Conservation (phyloP, 2,113 vertebrate species). For the Poecile atricapillus region DNA sequence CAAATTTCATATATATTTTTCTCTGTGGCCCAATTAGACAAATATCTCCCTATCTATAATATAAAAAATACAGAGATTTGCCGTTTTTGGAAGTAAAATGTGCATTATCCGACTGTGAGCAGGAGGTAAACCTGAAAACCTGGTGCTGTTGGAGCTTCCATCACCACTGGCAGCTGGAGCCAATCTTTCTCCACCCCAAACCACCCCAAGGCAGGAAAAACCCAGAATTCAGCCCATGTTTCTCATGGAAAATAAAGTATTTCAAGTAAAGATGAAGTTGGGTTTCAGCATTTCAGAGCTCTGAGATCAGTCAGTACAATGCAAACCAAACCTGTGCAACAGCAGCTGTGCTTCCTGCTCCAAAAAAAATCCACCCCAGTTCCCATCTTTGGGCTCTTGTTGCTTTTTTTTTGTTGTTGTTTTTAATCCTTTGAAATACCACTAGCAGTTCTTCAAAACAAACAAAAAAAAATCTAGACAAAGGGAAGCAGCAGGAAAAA, state of each 20-base stretch:
- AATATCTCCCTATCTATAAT: slow-evolving; percentile 63
- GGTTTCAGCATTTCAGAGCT: neutral
- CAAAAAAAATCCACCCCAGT: neutral
- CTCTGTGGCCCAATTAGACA: slow-evolving; percentile 60
- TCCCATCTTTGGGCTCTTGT: neutral
- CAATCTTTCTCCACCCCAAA: neutral
- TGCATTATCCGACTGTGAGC: slow-evolving; percentile 64
- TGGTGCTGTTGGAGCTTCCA: slow-evolving; percentile 6
- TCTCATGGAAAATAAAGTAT: neutral
- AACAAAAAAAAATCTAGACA: neutral
- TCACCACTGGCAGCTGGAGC: neutral
- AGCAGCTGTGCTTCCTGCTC: slow-evolving; percentile 29
- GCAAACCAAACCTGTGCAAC: slow-evolving; percentile 29
- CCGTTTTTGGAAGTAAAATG: slow-evolving; percentile 70
- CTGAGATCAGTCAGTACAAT: slow-evolving; percentile 20
- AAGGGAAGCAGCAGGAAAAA: neutral
- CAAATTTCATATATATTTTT: neutral
- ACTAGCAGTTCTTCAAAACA: neutral
- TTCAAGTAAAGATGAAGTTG: slow-evolving; percentile 62
- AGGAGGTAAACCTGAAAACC: slow-evolving; percentile 66
- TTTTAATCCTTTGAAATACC: neutral
- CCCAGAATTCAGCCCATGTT: neutral
- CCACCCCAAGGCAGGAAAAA: neutral
- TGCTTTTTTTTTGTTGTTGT: neutral
- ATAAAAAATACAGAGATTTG: slow-evolving; percentile 77